phyloP scores from a whole-genome alignment of 2,797 vertebrate species.

The Cryptoblepharus egeriae region DNA sequence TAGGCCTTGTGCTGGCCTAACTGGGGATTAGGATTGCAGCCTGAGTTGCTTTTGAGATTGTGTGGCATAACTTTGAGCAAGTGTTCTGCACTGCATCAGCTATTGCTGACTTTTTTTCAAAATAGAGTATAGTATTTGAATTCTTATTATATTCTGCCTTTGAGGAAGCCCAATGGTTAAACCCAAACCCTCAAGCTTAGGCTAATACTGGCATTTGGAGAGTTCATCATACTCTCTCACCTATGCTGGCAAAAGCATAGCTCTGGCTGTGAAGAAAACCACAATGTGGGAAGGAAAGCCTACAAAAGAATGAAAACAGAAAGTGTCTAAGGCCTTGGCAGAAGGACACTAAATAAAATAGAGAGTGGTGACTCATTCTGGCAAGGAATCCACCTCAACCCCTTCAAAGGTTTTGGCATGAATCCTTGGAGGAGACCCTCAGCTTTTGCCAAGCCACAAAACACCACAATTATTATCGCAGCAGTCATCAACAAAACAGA shows the following conservation, averaged over 20 bases:
- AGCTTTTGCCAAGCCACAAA: constrained; percentile 88
- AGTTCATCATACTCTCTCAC: constrained; percentile 80
- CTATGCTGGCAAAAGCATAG: constrained; percentile 81
- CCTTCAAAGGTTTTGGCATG: constrained; percentile 87
- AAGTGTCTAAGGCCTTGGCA: constrained; percentile 89
- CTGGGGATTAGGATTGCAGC: too few relatives aligned
- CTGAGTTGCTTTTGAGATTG: constrained; percentile 58
- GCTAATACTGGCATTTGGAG: constrained; percentile 68
- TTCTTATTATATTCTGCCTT: constrained; percentile 64
- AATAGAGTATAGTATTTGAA: constrained; percentile 68
- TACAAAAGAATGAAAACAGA: constrained; percentile 88
- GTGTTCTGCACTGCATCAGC: constrained; percentile 42
- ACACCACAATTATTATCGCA: constrained; percentile 86
- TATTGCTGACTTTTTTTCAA: constrained; percentile 56
- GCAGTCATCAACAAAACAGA: constrained; percentile 88
- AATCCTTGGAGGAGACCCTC: constrained; percentile 85
- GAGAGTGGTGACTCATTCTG: constrained; percentile 87
- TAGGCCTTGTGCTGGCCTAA: too few relatives aligned
- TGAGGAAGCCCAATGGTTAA: constrained; percentile 64
- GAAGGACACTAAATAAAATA: constrained; percentile 85
- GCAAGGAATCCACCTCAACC: constrained; percentile 85
- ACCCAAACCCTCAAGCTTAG: constrained; percentile 62
- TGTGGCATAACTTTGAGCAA: constrained; percentile 66
- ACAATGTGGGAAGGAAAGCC: constrained; percentile 86
- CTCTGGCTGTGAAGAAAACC: constrained; percentile 85